These are phyloP conservation scores for Sebastes paucispinis DNA, from an alignment of 2,797 vertebrate species.

Conservation along the genomic window DNA sequence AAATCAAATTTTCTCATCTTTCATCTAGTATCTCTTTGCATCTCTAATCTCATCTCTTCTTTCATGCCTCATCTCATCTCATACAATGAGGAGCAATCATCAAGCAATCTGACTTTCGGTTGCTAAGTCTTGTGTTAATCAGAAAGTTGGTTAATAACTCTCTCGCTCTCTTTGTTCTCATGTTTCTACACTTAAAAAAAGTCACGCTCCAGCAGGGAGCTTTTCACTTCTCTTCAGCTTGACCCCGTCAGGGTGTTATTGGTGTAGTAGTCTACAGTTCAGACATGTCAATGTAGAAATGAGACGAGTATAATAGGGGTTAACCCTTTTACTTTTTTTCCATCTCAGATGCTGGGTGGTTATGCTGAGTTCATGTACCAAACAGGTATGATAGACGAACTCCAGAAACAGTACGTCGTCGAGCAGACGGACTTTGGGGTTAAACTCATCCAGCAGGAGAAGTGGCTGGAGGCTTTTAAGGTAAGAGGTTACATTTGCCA, in stretches of 20 bases:
- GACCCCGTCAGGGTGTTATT: neutral
- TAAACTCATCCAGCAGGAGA: conserved; percentile 82
- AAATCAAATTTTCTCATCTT: neutral
- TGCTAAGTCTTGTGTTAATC: neutral
- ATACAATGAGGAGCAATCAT: neutral
- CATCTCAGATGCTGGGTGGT: conserved; percentile 80
- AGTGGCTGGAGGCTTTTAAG: conserved; percentile 85
- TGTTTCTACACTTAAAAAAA: neutral
- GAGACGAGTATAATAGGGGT: neutral
- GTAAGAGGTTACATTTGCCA: conserved; percentile 39
- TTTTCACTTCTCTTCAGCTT: neutral
- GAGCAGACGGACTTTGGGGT: conserved; percentile 77
- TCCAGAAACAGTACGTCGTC: conserved; percentile 75
- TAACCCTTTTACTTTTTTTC: neutral
- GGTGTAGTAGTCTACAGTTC: neutral
- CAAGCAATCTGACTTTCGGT: neutral
- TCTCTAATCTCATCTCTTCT: neutral
- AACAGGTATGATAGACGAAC: conserved; percentile 79
- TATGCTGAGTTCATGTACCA: conserved; percentile 84
- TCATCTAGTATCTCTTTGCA: neutral
- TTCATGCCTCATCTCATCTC: neutral
- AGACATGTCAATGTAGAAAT: neutral
- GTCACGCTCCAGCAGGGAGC: neutral
- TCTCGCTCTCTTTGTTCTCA: neutral
- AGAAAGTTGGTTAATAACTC: neutral